Evolutionary conservation across 2,113 vertebrate species (phyloP), one percentile per base, ranked within the genome.

Genomic region (Prionailurus bengalensis): DNA sequence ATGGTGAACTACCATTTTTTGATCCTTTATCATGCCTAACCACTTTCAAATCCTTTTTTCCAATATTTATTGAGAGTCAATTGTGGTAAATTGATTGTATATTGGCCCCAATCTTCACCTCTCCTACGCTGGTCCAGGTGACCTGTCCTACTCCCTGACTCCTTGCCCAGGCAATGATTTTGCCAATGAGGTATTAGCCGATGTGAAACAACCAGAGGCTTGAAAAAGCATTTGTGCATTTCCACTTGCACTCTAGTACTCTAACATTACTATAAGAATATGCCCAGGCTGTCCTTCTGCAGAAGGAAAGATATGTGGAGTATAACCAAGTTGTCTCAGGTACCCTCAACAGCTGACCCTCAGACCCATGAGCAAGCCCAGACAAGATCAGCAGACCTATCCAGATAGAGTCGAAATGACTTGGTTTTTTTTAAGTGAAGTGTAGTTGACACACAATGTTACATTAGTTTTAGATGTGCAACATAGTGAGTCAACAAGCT

Each of bases 11-110:
- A 11, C 23, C 42, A 25, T 36, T 58, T 79, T 80, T 53, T 45
- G 0, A 91, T 91, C 48, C 29, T 78, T 73, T 89, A 48, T 42
- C 15, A 93, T 78, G 2, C 68, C 36, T 51, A 87, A 70, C 19
- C 51, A 96, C 63, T 87, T 96, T 84, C 27, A 90, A 74, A 86
- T 89, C 11, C 21, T 80, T 89, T 93, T 68, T 90, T 74, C 74
- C 48, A 65, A 48, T 51, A 87, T 84, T 90, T 95, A 70, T 14
- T 92, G 70, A 58, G 36, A 90, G 5, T 68, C 79, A 74, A 25
- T 25, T 74, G 11, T 88, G 11, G 31, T n/a, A 66, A n/a, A 82
- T 1, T 66, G 5, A 91, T 73, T 48, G 53, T 5, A 79, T 83
- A 36, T 36, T 36, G 31, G 25, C 25, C 21, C 58, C 16, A 48